Base-by-base conservation (phyloP, 1,140 invertebrate species). In the Agrypnia vestita region DNA sequence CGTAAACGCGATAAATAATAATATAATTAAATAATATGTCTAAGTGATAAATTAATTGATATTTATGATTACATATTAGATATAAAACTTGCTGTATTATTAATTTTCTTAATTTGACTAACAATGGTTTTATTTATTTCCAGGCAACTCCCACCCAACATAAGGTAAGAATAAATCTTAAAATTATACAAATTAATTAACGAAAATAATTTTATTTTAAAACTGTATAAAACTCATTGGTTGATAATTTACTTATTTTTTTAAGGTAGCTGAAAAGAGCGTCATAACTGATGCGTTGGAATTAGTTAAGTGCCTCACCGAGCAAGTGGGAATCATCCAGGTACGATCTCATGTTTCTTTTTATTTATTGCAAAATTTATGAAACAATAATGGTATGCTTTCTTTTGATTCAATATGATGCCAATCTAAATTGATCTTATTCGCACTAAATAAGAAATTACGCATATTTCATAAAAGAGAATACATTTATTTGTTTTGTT, bases 231-330 rank as follows among this genome's bases (percentile, higher is more conserved):
- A 3, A 35, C 6, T 35, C 6, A 35, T 35, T 3, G 6, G 6
- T 3, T 35, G 25, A 35, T 35, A 35, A 35, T 35, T 35, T 35
- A 6, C 6, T 35, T 35, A 6, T 1, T 35, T 35, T 1, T 35
- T 35, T 35, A 3, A 35, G 25, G 25, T 17, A 59, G 55, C 35
- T 7, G 61, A 25, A 25, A 64, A 64, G n/a, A 4, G 21, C 10
- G 21, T 64, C n/a, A 64, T 64, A 19, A 35, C 61, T 6, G 67
- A 71, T 21, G 43, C 73, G 6, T 49, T 76, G n/a, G 17, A 25
- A 10, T 12, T 46, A 17, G 21, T 76, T 12, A 76, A 49, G 12
- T 76, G 73, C 15, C 15, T 76, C n/a, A 76, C 55, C n/a, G 73
- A 76, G 1, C 12, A 25, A 13, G 35, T 62, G 0, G n/a, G 21